These are phyloP conservation scores for Typhlomys cinereus DNA, from an alignment of 2,113 vertebrate genomes.

Conservation along the genomic window DNA sequence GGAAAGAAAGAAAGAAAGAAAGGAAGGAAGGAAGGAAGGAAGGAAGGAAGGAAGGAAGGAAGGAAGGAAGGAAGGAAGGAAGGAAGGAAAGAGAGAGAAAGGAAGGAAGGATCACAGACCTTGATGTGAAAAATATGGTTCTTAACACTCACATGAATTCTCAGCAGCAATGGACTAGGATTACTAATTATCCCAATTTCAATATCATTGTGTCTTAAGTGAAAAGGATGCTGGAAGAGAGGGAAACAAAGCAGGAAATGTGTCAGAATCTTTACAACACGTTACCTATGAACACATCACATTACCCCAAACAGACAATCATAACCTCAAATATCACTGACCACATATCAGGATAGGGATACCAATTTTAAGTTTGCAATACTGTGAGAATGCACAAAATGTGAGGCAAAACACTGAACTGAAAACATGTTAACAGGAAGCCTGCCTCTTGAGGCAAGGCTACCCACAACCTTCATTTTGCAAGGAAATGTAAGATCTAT, in stretches of 20 bases:
- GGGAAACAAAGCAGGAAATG: background rate
- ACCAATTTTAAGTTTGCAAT: background rate
- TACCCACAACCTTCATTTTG: background rate
- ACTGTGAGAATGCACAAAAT: background rate
- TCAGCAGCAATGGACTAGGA: background rate
- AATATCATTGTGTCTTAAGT: background rate
- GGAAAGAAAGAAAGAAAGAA: too few relatives aligned
- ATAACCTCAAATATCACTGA: background rate
- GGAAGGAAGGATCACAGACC: background rate
- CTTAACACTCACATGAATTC: background rate
- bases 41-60: too few relatives aligned
- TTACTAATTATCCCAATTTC: background rate
- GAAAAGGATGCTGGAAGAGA: background rate
- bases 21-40: too few relatives aligned
- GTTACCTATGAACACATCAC: background rate
- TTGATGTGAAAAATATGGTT: background rate
- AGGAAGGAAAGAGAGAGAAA: background rate
- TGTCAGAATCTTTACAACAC: background rate
- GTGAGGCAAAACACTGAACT: background rate
- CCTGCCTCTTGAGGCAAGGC: background rate
- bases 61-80: background rate
- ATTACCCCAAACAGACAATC: background rate
- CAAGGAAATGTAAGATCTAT: background rate
- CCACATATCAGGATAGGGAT: background rate
- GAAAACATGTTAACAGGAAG: background rate